Evolutionary conservation across 1,140 invertebrate genomes (phyloP).

Genomic region (Steinernema khuongi): DNA sequence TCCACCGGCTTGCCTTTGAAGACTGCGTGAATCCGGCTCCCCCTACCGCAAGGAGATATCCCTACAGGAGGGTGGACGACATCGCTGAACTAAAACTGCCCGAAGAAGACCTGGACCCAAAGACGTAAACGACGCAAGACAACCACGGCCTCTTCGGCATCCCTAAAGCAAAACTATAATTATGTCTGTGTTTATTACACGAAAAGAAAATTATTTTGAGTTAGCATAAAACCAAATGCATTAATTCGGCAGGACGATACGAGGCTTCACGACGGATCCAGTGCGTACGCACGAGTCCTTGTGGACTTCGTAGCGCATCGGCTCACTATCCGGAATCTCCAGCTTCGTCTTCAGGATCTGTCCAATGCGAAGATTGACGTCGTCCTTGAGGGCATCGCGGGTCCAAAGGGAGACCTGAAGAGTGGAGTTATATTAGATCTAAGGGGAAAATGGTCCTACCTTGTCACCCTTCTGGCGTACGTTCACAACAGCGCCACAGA

Average conservation of each 20-base stretch:
- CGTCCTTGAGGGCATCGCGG: conserved; percentile 71
- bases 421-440: conserved; percentile 10
- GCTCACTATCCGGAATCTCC: conserved; percentile 46
- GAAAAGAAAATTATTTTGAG: too few species aligned
- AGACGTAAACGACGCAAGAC: too few species aligned
- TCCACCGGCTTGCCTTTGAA: conserved; percentile 32
- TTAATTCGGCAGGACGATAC: conserved; percentile 46
- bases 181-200: too few species aligned
- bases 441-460: conserved; percentile 67
- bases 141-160: too few species aligned
- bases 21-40: conserved; percentile 29
- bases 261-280: conserved; percentile 55
- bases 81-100: background rate
- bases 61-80: background rate
- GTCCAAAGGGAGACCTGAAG: conserved; percentile 70
- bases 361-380: conserved; percentile 68
- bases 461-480: conserved; percentile 84
- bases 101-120: background rate
- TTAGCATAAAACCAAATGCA: too few species aligned
- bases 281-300: conserved; percentile 55
- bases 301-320: conserved; percentile 56
- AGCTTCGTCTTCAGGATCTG: conserved; percentile 55
- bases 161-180: too few species aligned
- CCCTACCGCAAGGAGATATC: background rate
- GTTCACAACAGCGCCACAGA: conserved; percentile 90